Conservation (phyloP, 2,888 invertebrate genomes). For the Cosmia trapezina region DNA sequence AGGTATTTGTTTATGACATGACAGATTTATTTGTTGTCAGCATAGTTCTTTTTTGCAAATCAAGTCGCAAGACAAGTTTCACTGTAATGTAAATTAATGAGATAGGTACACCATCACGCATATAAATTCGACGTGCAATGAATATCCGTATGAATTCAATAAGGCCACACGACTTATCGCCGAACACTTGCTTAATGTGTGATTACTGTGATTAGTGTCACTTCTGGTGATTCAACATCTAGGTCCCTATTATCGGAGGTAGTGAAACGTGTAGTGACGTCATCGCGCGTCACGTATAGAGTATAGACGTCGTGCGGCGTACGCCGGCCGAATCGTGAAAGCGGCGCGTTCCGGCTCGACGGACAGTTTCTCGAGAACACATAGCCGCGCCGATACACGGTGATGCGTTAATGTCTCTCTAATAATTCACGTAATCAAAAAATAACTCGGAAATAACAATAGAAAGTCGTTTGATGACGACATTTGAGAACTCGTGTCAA, state of each 20-base stretch:
- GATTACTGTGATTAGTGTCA: slow-evolving; percentile 49
- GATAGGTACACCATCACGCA: not conserved
- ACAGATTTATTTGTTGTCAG: not conserved
- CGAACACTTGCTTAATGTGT: slow-evolving; percentile 20
- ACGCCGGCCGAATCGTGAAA: slow-evolving; percentile 76
- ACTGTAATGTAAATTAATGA: not conserved
- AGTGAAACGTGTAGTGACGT: slow-evolving; percentile 84
- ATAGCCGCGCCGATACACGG: slow-evolving; percentile 63
- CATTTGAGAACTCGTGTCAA: slow-evolving; percentile 36
- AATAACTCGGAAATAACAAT: slow-evolving; percentile 50
- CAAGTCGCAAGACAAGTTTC: not conserved
- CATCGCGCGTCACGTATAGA: slow-evolving; percentile 74
- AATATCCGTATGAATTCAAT: slow-evolving; percentile 4
- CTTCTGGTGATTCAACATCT: slow-evolving; percentile 61
- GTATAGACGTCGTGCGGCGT: slow-evolving; percentile 63
- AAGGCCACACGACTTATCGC: not conserved
- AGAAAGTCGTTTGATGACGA: slow-evolving; percentile 49
- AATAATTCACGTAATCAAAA: slow-evolving; percentile 55
- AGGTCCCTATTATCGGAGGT: slow-evolving; percentile 60
- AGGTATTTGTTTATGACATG: not conserved
- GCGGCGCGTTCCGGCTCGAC: slow-evolving; percentile 86
- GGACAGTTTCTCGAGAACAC: slow-evolving; percentile 82
- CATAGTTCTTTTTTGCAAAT: not conserved
- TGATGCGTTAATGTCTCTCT: slow-evolving; percentile 60
- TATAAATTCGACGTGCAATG: not conserved